phyloP scores from a whole-genome alignment of 2,797 vertebrate genomes.

The Diplodus sargus region DNA sequence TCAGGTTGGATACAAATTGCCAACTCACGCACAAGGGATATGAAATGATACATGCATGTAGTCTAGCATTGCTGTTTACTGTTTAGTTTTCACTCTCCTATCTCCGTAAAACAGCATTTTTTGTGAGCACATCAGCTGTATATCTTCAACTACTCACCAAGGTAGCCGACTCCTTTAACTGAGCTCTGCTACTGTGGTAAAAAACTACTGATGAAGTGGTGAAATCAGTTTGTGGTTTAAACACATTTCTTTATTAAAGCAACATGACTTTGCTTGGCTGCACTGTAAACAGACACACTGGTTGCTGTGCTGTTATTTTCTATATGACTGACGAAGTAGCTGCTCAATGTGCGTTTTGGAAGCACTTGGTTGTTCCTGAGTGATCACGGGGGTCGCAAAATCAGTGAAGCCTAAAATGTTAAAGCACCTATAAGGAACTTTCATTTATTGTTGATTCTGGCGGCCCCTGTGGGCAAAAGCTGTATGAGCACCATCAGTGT shows the following conservation, averaged over 20 bases:
- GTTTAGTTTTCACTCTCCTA: neutral
- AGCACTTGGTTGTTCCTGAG: neutral
- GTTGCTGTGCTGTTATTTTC: neutral
- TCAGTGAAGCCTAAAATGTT: neutral
- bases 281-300: neutral
- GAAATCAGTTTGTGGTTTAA: neutral
- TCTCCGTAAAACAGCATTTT: neutral
- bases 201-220: neutral
- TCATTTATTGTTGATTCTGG: no score
- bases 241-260: neutral
- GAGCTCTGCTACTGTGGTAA: neutral
- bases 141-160: neutral
- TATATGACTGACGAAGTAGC: neutral
- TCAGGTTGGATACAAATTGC: neutral
- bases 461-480: no score
- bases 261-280: slow-evolving; percentile 2
- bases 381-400: neutral
- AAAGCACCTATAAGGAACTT: no score
- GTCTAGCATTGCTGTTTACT: neutral
- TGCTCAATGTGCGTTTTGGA: neutral
- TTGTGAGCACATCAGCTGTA: neutral
- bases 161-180: neutral
- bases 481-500: no score
- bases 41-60: neutral
- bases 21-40: neutral